Percentiles rank a stretch among this genome's conserved stretches.
phyloP scores from a whole-genome alignment of 2,888 invertebrate species.

The Pemphredon lugubris region DNA sequence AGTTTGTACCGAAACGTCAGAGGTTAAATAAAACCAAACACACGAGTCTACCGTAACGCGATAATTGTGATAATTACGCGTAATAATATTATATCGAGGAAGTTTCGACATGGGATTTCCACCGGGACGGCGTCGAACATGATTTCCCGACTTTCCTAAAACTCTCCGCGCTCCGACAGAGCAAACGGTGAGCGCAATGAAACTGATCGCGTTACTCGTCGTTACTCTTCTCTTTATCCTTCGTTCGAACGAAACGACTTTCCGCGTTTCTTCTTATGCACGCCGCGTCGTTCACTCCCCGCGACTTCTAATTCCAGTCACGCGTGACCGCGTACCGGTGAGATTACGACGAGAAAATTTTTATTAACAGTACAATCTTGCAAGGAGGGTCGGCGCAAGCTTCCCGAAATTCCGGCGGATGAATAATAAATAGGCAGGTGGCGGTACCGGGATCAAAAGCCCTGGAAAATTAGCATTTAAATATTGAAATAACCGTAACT shows the following conservation, averaged over 20 bases:
- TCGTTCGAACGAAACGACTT: not conserved
- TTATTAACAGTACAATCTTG: conserved; percentile 17
- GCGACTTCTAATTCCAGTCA: conserved; percentile 35
- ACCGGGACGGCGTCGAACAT: too few relatives aligned
- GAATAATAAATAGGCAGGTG: conserved; percentile 13
- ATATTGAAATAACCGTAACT: conserved; percentile 3
- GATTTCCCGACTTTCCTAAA: too few relatives aligned
- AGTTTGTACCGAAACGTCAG: too few relatives aligned
- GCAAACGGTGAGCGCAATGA: too few relatives aligned
- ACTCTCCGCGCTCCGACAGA: too few relatives aligned
- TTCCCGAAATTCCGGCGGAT: conserved; percentile 14
- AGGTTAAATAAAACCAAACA: too few relatives aligned
- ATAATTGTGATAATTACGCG: too few relatives aligned
- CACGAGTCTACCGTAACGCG: too few relatives aligned
- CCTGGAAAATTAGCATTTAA: not conserved
- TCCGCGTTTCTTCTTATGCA: conserved; percentile 13
- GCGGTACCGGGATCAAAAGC: conserved; percentile 13
- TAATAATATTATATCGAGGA: too few relatives aligned
- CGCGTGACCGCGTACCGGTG: conserved; percentile 21
- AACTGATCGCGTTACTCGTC: not conserved
- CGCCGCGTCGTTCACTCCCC: not conserved
- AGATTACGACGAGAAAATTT: conserved; percentile 27
- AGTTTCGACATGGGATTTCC: too few relatives aligned
- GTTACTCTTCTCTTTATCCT: not conserved
- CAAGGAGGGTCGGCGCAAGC: too few relatives aligned